These are phyloP conservation scores for Lonchura striata DNA, from an alignment of 2,113 vertebrate species.

Conservation along the genomic window DNA sequence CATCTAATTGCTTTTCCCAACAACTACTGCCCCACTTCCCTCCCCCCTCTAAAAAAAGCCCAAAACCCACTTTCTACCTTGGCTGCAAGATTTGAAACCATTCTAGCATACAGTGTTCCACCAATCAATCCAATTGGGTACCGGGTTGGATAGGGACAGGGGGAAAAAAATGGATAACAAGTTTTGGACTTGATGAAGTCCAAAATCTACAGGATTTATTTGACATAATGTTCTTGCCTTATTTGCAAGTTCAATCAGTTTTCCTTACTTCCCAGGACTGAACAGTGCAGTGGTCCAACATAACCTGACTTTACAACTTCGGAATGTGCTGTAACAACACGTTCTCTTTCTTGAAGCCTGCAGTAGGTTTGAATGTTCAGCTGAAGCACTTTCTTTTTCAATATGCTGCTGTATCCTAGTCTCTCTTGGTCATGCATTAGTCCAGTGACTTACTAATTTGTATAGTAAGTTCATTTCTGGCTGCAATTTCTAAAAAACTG, in stretches of 20 bases:
- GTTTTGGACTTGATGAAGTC: not conserved
- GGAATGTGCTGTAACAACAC: not conserved
- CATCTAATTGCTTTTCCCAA: not conserved
- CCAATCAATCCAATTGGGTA: not conserved
- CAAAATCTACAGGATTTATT: not conserved
- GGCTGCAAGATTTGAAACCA: not conserved
- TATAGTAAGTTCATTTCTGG: not conserved
- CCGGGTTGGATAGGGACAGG: rapidly evolving
- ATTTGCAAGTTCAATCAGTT: not conserved
- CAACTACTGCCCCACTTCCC: rapidly evolving
- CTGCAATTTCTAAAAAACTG: not conserved
- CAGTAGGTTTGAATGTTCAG: not conserved
- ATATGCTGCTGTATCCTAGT: rapidly evolving
- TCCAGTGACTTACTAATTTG: not conserved
- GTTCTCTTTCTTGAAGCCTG: not conserved
- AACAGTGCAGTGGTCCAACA: not conserved
- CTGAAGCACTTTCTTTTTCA: not conserved
- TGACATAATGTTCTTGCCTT: not conserved
- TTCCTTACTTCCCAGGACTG: not conserved
- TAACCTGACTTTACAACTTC: not conserved
- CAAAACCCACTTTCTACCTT: not conserved
- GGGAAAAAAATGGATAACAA: not conserved
- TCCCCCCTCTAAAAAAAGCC: rapidly evolving
- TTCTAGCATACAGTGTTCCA: not conserved
- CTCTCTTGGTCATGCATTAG: not conserved